Percentiles rank a stretch among this genome's conserved stretches.
phyloP scores from a whole-genome alignment of 2,888 invertebrate species.

The Drosophila stalkeri region DNA sequence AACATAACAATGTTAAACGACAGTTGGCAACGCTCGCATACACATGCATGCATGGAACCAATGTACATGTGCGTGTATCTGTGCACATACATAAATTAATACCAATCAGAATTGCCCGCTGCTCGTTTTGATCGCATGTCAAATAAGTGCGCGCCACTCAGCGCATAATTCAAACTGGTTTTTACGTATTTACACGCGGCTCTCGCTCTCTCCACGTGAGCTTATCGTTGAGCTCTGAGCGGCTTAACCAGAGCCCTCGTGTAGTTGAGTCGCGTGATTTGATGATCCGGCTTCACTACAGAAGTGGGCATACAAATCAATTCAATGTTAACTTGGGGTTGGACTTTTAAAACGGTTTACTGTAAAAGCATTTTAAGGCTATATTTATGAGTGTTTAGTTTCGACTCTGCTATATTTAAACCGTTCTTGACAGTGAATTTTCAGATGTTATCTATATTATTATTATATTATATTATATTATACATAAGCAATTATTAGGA shows the following conservation, averaged over 20 bases:
- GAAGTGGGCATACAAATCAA: constrained; percentile 30
- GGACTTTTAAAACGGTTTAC: background rate
- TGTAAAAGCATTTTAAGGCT: background rate
- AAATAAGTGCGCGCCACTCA: constrained; percentile 66
- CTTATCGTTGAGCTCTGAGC: constrained; percentile 12
- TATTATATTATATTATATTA: background rate
- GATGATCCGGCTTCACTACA: constrained; percentile 28
- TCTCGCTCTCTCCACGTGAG: constrained; percentile 48
- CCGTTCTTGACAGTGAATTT: too few species aligned
- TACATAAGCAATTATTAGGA: background rate
- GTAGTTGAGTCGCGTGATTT: constrained; percentile 25
- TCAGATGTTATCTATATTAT: too few species aligned
- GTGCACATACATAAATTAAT: constrained; percentile 68
- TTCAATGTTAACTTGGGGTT: constrained; percentile 12
- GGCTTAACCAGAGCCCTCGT: constrained; percentile 11
- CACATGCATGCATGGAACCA: background rate
- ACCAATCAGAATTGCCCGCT: constrained; percentile 59
- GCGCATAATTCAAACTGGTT: constrained; percentile 74
- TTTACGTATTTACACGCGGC: constrained; percentile 34
- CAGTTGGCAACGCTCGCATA: constrained; percentile 25
- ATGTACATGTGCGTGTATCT: background rate
- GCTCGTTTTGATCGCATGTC: constrained; percentile 68
- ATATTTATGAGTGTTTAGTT: background rate
- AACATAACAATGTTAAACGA: constrained; percentile 76
- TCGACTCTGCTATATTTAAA: background rate